A percentile compares a stretch with the other conserved stretches of the same genome.
Evolutionary conservation across 2,113 vertebrate species (phyloP).

Genomic region (Sciurus niger): DNA sequence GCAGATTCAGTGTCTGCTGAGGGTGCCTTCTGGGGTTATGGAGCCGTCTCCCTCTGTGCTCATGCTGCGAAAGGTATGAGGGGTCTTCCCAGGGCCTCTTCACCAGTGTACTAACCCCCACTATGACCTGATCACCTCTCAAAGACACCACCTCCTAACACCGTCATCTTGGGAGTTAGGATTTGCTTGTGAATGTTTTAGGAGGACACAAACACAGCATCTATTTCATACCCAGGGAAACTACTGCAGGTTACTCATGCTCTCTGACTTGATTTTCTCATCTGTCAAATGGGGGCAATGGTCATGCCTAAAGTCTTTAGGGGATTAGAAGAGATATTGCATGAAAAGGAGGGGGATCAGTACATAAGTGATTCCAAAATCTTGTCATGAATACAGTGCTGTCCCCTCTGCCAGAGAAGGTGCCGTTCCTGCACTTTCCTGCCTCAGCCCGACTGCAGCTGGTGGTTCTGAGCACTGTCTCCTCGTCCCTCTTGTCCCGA

Average conservation of each 20-base stretch:
- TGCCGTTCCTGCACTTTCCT: not conserved
- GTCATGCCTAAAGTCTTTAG: not conserved
- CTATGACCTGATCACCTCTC: not conserved
- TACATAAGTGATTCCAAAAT: not conserved
- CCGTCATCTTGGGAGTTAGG: not conserved
- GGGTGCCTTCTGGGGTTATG: not conserved
- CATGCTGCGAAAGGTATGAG: fast-evolving
- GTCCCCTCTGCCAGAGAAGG: fast-evolving
- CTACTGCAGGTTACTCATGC: not conserved
- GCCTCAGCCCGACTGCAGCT: not conserved
- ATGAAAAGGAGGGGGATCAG: not conserved
- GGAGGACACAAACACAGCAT: not conserved
- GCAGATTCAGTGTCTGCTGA: not conserved
- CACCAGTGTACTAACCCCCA: no score
- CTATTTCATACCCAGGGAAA: not conserved
- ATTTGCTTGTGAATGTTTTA: not conserved
- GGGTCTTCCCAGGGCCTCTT: not conserved
- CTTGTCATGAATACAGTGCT: not conserved
- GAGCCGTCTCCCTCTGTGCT: not conserved
- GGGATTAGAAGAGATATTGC: not conserved
- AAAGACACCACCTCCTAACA: not conserved
- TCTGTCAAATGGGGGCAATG: not conserved
- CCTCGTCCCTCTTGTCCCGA: no score
- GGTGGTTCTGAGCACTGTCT: not conserved
- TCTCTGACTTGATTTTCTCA: constrained; percentile 33